Evolutionary conservation across 1,140 invertebrate species (phyloP), one percentile per base, ranked within the genome.

Genomic region (Oreohelix idahoensis): DNA sequence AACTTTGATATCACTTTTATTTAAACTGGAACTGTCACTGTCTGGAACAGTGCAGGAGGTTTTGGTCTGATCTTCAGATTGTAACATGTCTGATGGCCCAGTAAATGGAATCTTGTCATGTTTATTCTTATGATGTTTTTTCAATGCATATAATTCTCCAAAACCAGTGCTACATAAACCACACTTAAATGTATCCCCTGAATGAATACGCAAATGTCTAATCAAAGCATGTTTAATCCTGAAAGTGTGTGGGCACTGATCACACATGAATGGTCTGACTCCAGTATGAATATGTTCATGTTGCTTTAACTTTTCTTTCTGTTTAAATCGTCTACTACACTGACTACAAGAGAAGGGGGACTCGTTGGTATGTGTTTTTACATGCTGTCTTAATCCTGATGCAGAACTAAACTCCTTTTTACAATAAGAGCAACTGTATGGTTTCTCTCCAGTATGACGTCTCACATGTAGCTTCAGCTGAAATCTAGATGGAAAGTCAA

Each of bases 371-470:
- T 78, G 76, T 17, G 53, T 63, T 11, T 42, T 36, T 39, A 32
- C 1, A 42, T 79, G 78, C 15, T 39, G 36, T 13, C 32, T 0
- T n/a, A 79, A 32, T 58, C 26, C 26, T 15, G 49, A 63, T 29
- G 36, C 5, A 17, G 51, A 66, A 39, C 32, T 66, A 39, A 79
- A 79, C 20, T 35, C 11, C 26, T 32, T 66, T 0, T 69, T 66
- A 42, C 78, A 79, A 29, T 63, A 58, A 8, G 29, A 17, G 36
- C 78, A 79, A 13, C 23, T 36, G 78, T 79, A 79, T 15, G 78
- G 78, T 35, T 79, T 79, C 78, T 79, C 78, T 53, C 78, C 78
- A 4, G 78, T 79, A 39, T 79, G 78, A 11, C 49, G 49, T 42
- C 78, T 49, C 53, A 13, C 0, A 58, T 79, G 78, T 10, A 42